phyloP scores from a whole-genome alignment of 2,113 vertebrate species.

The Nycticebus coucang region DNA sequence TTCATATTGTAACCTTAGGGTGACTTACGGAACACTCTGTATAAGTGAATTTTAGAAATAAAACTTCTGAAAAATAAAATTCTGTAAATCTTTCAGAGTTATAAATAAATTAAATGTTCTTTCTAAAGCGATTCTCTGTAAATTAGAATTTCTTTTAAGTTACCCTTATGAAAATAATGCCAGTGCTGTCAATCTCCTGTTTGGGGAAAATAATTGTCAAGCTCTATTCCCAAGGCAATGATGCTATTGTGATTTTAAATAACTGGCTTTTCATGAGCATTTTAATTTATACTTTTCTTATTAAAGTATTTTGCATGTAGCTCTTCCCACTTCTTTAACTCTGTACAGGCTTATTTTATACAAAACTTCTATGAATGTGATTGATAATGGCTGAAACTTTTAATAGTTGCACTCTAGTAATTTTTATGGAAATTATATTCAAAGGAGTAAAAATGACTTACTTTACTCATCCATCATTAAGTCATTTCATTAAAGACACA shows the following conservation, averaged over 20 bases:
- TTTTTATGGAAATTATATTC: background rate
- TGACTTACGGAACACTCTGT: no score
- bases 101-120: no score
- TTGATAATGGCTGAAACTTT: background rate
- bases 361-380: background rate
- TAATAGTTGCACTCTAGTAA: background rate
- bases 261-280: background rate
- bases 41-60: no score
- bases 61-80: background rate
- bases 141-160: slow-evolving; percentile 1
- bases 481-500: background rate
- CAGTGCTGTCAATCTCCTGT: background rate
- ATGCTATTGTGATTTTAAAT: background rate
- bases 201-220: background rate
- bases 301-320: slow-evolving; percentile 15
- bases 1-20: no score
- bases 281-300: slow-evolving; percentile 36
- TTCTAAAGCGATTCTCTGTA: background rate
- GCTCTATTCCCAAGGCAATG: background rate
- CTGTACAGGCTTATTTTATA: background rate
- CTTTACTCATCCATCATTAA: background rate
- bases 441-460: background rate
- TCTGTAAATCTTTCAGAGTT: background rate
- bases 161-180: background rate
- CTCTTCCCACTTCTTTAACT: background rate